Percentiles rank a stretch among this genome's conserved stretches.
Conservation (phyloP, 2,113 vertebrate genomes). For the Chaetops frenatus region DNA sequence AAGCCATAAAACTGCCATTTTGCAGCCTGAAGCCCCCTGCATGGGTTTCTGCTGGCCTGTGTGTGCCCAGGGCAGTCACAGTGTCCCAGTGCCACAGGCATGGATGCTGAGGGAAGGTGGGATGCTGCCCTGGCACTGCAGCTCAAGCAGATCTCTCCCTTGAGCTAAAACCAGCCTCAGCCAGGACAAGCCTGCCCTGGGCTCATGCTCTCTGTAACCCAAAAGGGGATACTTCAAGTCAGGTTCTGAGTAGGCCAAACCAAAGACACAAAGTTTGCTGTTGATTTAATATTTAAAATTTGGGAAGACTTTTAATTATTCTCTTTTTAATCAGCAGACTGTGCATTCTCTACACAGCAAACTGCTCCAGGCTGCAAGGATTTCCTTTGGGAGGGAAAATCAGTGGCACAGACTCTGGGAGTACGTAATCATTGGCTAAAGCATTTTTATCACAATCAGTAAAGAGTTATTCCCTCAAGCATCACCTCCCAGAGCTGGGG, state of each 20-base stretch:
- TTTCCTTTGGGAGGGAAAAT: background rate
- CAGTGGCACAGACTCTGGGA: background rate
- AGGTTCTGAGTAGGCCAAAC: background rate
- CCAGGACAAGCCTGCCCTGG: background rate
- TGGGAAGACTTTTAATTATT: background rate
- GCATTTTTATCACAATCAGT: background rate
- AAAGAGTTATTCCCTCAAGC: background rate
- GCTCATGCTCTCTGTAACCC: rapidly evolving
- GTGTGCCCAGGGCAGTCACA: rapidly evolving
- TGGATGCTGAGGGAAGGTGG: background rate
- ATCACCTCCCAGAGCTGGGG: background rate
- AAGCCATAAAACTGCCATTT: background rate
- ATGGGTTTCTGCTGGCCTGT: background rate
- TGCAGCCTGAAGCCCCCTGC: background rate
- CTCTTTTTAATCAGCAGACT: background rate
- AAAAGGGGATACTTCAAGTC: background rate
- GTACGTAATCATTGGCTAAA: background rate
- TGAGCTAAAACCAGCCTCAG: background rate
- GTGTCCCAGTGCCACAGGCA: background rate
- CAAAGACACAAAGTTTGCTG: background rate
- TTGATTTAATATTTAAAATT: background rate
- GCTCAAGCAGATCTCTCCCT: background rate
- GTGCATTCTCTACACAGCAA: background rate
- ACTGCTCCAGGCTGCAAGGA: background rate
- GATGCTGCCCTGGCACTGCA: background rate